Percentiles rank a stretch among this genome's conserved stretches.
These are phyloP conservation scores for Dromius quadrimaculatus DNA, from an alignment of 2,888 invertebrate genomes.

Conservation along the genomic window DNA sequence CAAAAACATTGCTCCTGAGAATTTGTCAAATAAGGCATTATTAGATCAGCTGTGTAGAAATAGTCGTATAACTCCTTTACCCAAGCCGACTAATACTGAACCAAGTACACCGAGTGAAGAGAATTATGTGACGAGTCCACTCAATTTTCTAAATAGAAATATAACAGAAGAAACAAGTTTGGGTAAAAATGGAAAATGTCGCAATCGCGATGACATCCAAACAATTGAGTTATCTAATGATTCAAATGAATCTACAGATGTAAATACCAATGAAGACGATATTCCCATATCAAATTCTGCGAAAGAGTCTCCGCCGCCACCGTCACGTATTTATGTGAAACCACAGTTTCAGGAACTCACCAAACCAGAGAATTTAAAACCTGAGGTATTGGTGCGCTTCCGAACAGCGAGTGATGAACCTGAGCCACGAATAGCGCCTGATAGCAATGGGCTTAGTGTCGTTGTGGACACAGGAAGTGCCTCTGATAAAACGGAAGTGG, in stretches of 20 bases:
- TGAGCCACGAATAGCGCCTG: constrained; percentile 51
- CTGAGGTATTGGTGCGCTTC: constrained; percentile 66
- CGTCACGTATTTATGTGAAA: constrained; percentile 65
- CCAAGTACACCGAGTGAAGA: constrained; percentile 69
- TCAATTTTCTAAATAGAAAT: constrained; percentile 61
- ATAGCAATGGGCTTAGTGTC: constrained; percentile 62
- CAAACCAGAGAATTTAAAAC: constrained; percentile 66
- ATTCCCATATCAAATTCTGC: neutral
- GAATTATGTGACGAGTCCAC: constrained; percentile 63
- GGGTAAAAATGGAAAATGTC: constrained; percentile 14
- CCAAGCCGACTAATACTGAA: constrained; percentile 61
- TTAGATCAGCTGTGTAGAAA: constrained; percentile 77
- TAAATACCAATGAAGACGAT: constrained; percentile 40
- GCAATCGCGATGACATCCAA: constrained; percentile 58
- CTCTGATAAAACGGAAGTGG: constrained; percentile 64
- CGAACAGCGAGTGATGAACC: constrained; percentile 54
- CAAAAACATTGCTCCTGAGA: constrained; percentile 67
- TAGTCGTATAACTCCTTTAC: constrained; percentile 70
- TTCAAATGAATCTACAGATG: constrained; percentile 62
- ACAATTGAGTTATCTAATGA: constrained; percentile 66
- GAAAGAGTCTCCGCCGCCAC: constrained; percentile 52
- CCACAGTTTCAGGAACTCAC: constrained; percentile 62
- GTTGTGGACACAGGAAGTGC: constrained; percentile 63
- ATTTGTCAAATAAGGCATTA: constrained; percentile 73
- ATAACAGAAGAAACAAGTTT: constrained; percentile 22